These are phyloP conservation scores for Spea hammondii DNA, from an alignment of 2,797 vertebrate genomes.

Conservation along the genomic window DNA sequence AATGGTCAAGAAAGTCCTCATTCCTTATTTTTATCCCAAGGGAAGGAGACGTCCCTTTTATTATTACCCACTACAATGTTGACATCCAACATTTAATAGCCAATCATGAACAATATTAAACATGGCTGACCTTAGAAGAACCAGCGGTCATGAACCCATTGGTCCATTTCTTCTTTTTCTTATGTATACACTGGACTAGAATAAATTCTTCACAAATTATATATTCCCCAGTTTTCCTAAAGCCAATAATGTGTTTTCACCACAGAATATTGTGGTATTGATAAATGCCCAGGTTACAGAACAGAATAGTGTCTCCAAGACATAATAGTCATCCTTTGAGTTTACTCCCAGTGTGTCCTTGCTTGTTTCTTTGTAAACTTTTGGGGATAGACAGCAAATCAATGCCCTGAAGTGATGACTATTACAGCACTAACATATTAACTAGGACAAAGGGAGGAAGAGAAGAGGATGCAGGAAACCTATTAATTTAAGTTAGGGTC, in stretches of 20 bases:
- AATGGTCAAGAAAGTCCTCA: no score
- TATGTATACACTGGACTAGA: no score
- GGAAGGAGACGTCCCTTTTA: no score
- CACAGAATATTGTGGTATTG: conserved; percentile 32
- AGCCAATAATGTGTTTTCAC: neutral
- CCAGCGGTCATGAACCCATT: no score
- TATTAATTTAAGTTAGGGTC: conserved; percentile 36
- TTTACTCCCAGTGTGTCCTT: conserved; percentile 65
- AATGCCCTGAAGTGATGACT: conserved; percentile 71
- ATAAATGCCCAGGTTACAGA: conserved; percentile 43
- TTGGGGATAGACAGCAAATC: conserved; percentile 71
- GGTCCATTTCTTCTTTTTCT: no score
- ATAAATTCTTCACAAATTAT: no score
- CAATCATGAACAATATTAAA: no score
- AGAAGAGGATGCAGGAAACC: conserved; percentile 39
- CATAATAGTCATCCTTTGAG: conserved; percentile 49
- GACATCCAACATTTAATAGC: no score
- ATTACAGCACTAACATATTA: conserved; percentile 62
- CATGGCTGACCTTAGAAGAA: no score
- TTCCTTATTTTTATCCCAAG: no score
- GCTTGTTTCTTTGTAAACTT: conserved; percentile 72
- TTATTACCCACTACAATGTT: no score
- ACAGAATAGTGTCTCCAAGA: conserved; percentile 37
- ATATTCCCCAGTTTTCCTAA: neutral
- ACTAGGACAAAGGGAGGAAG: conserved; percentile 54